phyloP scores from a whole-genome alignment of 2,113 vertebrate genomes.

The Syngnathus typhle region DNA sequence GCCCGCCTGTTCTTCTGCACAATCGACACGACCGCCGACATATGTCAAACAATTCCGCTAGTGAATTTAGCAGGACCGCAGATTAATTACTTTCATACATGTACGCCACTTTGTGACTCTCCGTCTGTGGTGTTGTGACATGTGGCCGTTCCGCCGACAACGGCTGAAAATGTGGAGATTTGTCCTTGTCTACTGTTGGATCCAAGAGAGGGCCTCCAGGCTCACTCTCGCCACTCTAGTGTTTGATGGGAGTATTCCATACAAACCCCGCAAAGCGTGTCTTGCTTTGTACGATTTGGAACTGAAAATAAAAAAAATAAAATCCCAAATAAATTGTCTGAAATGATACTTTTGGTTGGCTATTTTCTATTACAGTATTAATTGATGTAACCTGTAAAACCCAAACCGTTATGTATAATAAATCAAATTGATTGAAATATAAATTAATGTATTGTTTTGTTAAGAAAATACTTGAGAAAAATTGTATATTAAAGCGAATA shows the following conservation, averaged over 20 bases:
- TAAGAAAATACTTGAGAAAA: too few relatives aligned
- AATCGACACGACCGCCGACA: constrained; percentile 4
- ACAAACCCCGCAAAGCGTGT: too few relatives aligned
- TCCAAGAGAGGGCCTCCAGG: not conserved
- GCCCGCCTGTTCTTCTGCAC: constrained; percentile 3
- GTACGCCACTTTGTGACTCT: not conserved
- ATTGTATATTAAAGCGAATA: too few relatives aligned
- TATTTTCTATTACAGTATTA: too few relatives aligned
- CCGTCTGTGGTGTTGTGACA: not conserved
- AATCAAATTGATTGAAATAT: too few relatives aligned
- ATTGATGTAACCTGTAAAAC: too few relatives aligned
- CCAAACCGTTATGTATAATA: too few relatives aligned
- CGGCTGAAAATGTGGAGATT: not conserved
- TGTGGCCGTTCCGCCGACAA: not conserved
- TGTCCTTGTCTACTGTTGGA: not conserved
- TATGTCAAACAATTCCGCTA: not conserved
- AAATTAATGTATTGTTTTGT: too few relatives aligned
- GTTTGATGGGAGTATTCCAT: not conserved
- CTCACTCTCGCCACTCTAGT: not conserved
- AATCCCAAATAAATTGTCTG: too few relatives aligned
- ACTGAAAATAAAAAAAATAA: too few relatives aligned
- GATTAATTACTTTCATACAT: not conserved
- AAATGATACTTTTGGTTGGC: too few relatives aligned
- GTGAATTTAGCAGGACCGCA: not conserved
- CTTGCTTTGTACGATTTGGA: too few relatives aligned